Percentiles rank a stretch among this genome's conserved stretches.
Conservation (phyloP, 2,797 vertebrate genomes). For the Dromococcyx pavoninus region DNA sequence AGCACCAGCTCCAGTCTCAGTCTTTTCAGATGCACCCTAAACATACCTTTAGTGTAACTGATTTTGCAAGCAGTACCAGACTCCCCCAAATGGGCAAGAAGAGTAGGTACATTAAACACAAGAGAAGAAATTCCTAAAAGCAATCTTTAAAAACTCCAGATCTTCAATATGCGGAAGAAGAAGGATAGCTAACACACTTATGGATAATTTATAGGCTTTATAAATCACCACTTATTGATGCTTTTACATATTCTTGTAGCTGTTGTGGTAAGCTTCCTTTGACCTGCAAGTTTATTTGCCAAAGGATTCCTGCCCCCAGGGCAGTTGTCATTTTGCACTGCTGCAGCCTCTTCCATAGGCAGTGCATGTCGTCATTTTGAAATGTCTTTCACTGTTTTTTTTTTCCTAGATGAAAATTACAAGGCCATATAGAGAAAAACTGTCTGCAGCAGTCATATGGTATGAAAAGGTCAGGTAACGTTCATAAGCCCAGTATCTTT, state of each 20-base stretch:
- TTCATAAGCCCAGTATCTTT: background rate
- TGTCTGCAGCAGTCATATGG: background rate
- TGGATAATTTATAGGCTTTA: background rate
- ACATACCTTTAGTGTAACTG: background rate
- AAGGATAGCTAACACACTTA: background rate
- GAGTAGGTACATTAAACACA: background rate
- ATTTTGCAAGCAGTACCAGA: background rate
- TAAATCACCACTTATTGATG: background rate
- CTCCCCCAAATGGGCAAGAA: constrained; percentile 34
- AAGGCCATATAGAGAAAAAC: background rate
- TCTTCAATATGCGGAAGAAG: background rate
- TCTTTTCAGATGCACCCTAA: background rate
- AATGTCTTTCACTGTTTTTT: background rate
- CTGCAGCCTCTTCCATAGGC: background rate
- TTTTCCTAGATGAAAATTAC: background rate
- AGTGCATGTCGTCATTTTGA: background rate
- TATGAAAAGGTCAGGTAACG: background rate
- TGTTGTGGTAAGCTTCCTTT: background rate
- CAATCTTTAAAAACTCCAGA: background rate
- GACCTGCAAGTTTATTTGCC: background rate
- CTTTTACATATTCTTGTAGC: background rate
- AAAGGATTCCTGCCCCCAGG: background rate
- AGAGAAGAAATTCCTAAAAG: background rate
- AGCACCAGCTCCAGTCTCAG: background rate
- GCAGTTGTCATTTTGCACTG: background rate